Percentiles rank a stretch among this genome's conserved stretches.
Conservation (phyloP, 2,797 vertebrate genomes). For the Hippopotamyrus pictus region DNA sequence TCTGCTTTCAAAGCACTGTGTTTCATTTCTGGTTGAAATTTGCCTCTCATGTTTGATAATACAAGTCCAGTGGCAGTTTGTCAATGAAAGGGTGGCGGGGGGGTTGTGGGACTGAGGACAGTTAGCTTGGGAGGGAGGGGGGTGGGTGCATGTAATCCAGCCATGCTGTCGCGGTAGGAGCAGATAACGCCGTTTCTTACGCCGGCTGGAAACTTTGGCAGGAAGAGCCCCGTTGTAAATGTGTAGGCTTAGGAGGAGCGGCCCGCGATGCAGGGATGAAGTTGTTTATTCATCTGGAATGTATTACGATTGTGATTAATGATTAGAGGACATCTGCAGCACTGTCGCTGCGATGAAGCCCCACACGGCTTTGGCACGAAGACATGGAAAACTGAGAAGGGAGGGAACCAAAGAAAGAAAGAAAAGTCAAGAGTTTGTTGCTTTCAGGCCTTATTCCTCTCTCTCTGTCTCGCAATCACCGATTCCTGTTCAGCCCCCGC, state of each 20-base stretch:
- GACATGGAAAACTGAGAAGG: slow-evolving; percentile 65
- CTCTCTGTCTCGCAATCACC: not conserved
- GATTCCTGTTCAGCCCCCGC: not conserved
- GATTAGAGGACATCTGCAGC: slow-evolving; percentile 78
- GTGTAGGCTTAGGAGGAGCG: slow-evolving; percentile 74
- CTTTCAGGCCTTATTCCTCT: slow-evolving; percentile 35
- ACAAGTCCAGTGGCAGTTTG: slow-evolving; percentile 5
- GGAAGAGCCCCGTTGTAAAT: slow-evolving; percentile 29
- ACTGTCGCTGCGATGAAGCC: slow-evolving; percentile 62
- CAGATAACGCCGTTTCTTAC: slow-evolving; percentile 52
- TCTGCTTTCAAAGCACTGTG: not conserved
- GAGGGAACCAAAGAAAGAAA: slow-evolving; percentile 46
- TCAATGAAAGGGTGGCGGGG: not conserved
- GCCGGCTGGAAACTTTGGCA: slow-evolving; percentile 65
- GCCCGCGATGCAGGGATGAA: slow-evolving; percentile 57
- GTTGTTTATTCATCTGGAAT: slow-evolving; percentile 98
- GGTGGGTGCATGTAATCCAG: slow-evolving; percentile 49
- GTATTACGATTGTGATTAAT: slow-evolving; percentile 93
- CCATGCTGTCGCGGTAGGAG: slow-evolving; percentile 47
- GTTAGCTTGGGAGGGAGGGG: not conserved
- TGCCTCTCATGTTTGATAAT: not conserved
- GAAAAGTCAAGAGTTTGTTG: slow-evolving; percentile 43
- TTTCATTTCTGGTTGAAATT: not conserved
- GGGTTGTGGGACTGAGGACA: not conserved
- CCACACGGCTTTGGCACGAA: slow-evolving; percentile 68